Evolutionary conservation across 2,888 invertebrate species (phyloP).

Genomic region (Netelia fuscicornis): DNA sequence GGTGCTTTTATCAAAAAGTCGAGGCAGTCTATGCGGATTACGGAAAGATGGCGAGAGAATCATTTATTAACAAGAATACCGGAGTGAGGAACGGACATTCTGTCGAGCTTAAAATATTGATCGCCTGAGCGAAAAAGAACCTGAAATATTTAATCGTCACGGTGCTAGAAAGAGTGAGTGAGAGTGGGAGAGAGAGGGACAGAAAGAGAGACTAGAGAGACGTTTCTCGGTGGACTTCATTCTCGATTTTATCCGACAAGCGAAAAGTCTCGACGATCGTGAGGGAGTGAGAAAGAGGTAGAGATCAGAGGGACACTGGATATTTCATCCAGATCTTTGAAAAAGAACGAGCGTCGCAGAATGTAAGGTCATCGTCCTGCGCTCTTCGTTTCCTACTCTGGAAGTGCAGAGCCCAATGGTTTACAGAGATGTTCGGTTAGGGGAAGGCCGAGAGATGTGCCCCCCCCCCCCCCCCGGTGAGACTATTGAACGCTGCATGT

Average conservation of each 20-base stretch:
- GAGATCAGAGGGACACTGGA: slow-evolving; percentile 58
- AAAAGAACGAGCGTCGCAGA: slow-evolving; percentile 47
- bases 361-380: slow-evolving; percentile 58
- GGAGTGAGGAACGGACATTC: slow-evolving; percentile 50
- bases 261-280: slow-evolving; percentile 47
- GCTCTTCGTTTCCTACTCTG: slow-evolving; percentile 41
- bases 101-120: slow-evolving; percentile 63
- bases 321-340: slow-evolving; percentile 67
- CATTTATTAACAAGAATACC: slow-evolving; percentile 57
- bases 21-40: background rate
- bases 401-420: slow-evolving; percentile 19
- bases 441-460: slow-evolving; percentile 63
- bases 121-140: slow-evolving; percentile 44
- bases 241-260: slow-evolving; percentile 57
- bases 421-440: slow-evolving; percentile 43
- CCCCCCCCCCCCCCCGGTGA: slow-evolving; percentile 63
- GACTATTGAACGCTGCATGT: slow-evolving; percentile 76
- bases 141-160: slow-evolving; percentile 65
- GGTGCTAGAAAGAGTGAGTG: slow-evolving; percentile 26
- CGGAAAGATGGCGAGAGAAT: slow-evolving; percentile 13
- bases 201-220: slow-evolving; percentile 28
- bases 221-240: slow-evolving; percentile 49
- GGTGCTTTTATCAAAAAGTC: background rate
- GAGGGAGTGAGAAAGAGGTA: slow-evolving; percentile 4
- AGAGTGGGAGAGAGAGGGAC: background rate